Base-by-base conservation (phyloP, 2,113 vertebrate genomes). In the Cepphus grylle region DNA sequence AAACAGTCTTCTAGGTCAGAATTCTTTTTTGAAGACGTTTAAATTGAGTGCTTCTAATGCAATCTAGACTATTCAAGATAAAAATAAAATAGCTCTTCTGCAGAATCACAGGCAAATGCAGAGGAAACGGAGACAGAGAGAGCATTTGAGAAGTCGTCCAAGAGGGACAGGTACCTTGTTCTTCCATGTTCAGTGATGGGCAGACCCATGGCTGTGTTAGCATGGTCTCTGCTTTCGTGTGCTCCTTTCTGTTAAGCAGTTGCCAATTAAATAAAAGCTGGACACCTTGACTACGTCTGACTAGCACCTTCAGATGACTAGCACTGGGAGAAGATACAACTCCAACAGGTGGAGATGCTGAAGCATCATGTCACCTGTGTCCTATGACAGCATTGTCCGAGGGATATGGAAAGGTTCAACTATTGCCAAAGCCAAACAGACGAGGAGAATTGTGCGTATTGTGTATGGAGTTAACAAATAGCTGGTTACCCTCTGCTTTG, bases 391-490 rank as follows among this genome's bases (percentile, higher is more conserved):
- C 1, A 0, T 10, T 40, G 42, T 77, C 43, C 26, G 19, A 34
- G 81, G 42, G 53, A 9, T 20, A 4, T 20, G 25, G 53, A 38
- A 63, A 30, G 3, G 27, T 20, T 58, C 72, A 53, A 12, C 5
- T 13, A 14, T 2, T 66, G 20, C 77, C 81, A 47, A 62, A 83
- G 18, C 29, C 61, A 21, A 11, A 2, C 4, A 52, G 62, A 49
- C 38, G 29, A 29, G 61, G 38, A 71, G 66, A 38, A 76, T 19
- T 1, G 29, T 45, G 6, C 2, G 0, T 22, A 0, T 12, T 22
- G 36, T 20, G 36, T 38, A 2, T 17, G 21, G 69, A 34, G 43
- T 19, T 43, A 40, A 36, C 23, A 76, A 49, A 40, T 0, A 18
- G 26, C 58, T 47, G 36, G 1, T 88, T 34, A 40, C n/a, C 21